These are phyloP conservation scores for Machimus rusticus DNA, from an alignment of 2,888 invertebrate genomes.

Conservation along the genomic window DNA sequence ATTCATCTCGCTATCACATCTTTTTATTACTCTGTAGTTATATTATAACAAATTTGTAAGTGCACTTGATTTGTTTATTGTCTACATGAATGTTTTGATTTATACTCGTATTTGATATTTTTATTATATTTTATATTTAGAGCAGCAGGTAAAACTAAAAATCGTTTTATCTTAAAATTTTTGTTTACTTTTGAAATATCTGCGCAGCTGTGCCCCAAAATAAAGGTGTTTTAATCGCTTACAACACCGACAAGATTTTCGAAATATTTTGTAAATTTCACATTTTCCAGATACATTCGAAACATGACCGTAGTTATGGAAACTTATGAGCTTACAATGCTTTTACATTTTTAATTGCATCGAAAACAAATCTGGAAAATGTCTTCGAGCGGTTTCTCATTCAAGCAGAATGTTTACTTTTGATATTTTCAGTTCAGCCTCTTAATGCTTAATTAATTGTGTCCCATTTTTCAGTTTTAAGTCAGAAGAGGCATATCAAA, in stretches of 20 bases:
- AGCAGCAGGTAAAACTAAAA: neutral
- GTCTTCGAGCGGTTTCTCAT: neutral
- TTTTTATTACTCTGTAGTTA: neutral
- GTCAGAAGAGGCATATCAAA: neutral
- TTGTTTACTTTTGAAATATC: neutral
- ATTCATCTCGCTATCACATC: conserved; percentile 11
- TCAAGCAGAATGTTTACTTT: neutral
- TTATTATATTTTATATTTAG: too few species aligned
- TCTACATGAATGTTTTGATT: neutral
- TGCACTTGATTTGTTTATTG: conserved; percentile 27
- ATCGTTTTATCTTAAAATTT: neutral
- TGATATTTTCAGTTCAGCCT: neutral
- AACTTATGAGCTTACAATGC: too few species aligned
- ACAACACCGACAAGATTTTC: neutral
- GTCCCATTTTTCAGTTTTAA: neutral
- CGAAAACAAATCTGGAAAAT: neutral
- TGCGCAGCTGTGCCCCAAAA: neutral
- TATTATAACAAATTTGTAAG: neutral
- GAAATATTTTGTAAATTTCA: neutral
- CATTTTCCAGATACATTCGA: too few species aligned
- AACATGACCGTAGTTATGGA: too few species aligned
- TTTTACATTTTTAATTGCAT: neutral
- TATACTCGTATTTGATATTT: neutral
- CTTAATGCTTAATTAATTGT: neutral
- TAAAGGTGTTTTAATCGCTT: neutral